These are phyloP conservation scores for Microtus californicus DNA, from an alignment of 2,797 vertebrate species.

Conservation along the genomic window DNA sequence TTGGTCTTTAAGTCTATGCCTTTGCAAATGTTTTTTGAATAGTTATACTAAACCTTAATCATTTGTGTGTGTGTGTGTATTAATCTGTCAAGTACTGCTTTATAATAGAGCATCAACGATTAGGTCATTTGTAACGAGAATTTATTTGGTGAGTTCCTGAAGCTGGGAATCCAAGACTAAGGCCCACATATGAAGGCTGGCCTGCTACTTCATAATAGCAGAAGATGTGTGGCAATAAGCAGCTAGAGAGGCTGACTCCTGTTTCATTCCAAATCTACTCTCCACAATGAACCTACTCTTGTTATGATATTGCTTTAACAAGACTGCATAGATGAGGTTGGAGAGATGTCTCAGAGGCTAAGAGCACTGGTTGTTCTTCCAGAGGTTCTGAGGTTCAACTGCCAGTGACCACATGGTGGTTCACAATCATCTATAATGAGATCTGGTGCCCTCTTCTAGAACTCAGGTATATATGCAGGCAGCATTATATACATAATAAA, in stretches of 20 bases:
- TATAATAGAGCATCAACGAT: neutral
- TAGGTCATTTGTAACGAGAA: neutral
- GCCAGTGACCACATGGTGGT: neutral
- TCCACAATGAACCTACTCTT: neutral
- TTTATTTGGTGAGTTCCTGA: neutral
- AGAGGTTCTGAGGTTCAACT: neutral
- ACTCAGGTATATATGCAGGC: too few species aligned
- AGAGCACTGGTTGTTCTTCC: neutral
- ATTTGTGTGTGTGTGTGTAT: neutral
- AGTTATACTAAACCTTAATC: neutral
- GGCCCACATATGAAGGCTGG: neutral
- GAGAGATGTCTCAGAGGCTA: neutral
- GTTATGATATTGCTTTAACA: neutral
- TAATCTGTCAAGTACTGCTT: neutral
- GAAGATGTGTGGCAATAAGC: neutral
- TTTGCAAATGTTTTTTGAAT: neutral
- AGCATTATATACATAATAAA: too few species aligned
- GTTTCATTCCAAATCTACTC: neutral
- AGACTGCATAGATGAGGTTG: neutral
- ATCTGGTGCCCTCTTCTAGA: neutral
- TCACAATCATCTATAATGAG: neutral
- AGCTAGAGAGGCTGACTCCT: neutral
- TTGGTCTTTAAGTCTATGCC: neutral
- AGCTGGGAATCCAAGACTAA: neutral
- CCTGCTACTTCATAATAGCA: neutral